Conservation (phyloP, 2,888 invertebrate genomes). For the Sicus ferrugineus region DNA sequence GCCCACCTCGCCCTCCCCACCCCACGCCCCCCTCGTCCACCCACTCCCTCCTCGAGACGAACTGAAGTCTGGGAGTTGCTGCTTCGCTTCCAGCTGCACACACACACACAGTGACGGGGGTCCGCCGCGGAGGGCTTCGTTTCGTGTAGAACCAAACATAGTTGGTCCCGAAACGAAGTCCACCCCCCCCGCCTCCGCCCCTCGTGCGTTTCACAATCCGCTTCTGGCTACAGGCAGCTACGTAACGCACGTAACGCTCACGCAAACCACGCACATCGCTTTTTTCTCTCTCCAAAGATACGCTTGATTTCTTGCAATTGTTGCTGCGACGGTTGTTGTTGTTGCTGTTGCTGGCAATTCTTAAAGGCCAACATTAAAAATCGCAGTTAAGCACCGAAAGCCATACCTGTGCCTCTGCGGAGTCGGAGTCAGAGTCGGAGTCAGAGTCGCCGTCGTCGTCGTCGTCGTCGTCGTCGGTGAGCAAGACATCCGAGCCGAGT, state of each 20-base stretch:
- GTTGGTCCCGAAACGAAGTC: too few species aligned
- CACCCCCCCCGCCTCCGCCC: neutral
- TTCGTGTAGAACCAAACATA: too few species aligned
- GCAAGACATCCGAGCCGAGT: neutral
- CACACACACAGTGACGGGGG: too few species aligned
- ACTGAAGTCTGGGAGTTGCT: too few species aligned
- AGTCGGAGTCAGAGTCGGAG: too few species aligned
- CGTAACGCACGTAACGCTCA: conserved; percentile 61
- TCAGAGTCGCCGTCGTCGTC: too few species aligned
- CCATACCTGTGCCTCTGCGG: too few species aligned
- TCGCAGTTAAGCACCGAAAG: neutral
- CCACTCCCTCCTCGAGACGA: too few species aligned
- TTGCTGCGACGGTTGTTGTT: conserved; percentile 15
- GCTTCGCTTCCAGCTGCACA: too few species aligned
- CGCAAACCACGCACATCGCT: conserved; percentile 61
- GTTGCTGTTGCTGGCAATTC: conserved; percentile 18
- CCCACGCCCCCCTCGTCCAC: neutral
- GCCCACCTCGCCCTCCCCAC: neutral
- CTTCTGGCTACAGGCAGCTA: conserved; percentile 39
- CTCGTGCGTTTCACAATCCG: neutral
- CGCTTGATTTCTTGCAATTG: conserved; percentile 1
- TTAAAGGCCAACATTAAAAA: neutral
- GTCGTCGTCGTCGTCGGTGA: neutral
- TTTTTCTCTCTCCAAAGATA: conserved; percentile 15
- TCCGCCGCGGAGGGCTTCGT: too few species aligned